Conservation (phyloP, 2,113 vertebrate genomes). For the Sardina pilchardus region DNA sequence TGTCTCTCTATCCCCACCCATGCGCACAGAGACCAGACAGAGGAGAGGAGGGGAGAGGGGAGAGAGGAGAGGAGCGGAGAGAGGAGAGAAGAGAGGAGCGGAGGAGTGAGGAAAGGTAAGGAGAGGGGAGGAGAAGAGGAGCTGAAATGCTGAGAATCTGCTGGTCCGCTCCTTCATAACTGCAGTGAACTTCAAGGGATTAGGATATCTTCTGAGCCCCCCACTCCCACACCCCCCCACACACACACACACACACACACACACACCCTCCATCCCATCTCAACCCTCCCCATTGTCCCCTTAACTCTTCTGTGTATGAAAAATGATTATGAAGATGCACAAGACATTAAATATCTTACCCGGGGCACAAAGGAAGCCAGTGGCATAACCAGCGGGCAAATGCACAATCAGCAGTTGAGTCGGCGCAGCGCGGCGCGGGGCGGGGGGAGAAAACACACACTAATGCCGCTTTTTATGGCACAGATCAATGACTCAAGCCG, state of each 20-base stretch:
- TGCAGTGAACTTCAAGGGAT: not conserved
- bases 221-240: too few relatives aligned
- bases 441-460: constrained; percentile 22
- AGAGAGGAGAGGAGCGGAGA: not conserved
- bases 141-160: not conserved
- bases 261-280: not conserved
- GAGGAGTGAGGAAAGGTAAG: too few relatives aligned
- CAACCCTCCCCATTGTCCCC: not conserved
- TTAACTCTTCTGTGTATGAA: not conserved
- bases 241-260: too few relatives aligned
- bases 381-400: constrained; percentile 61
- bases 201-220: constrained; percentile 8
- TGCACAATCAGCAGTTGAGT: constrained; percentile 65
- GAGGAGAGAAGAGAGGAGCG: not conserved
- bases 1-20: constrained; percentile 51
- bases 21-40: constrained; percentile 45
- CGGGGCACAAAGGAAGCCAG: constrained; percentile 39
- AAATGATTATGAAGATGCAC: not conserved
- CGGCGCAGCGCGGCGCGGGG: not conserved
- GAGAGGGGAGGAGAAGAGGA: not conserved
- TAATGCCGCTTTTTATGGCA: constrained; percentile 62
- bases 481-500: constrained; percentile 65
- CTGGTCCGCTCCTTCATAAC: not conserved
- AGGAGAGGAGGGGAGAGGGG: constrained; percentile 8
- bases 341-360: constrained; percentile 1